Evolutionary conservation across 2,888 invertebrate genomes (phyloP), one percentile per base, ranked within the genome.

Genomic region (Arctia plantaginis): DNA sequence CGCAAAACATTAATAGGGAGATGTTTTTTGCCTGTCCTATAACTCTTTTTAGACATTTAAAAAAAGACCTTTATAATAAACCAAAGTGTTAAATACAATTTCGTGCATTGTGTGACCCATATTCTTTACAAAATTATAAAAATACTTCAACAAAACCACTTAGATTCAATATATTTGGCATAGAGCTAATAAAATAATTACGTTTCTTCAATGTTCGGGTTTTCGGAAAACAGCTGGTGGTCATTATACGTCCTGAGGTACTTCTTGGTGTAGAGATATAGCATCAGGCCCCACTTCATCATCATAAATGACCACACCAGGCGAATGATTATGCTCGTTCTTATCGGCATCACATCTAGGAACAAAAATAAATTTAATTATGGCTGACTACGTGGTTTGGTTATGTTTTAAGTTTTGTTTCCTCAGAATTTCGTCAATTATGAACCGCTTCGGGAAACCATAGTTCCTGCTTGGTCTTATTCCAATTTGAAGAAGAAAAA

Each of bases 301-400:
- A 96, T 95, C 92, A 96, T 95, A 83, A 96, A 94, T 0, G 96
- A 93, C 96, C 96, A 96, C 30, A 96, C 92, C 62, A 96, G 83
- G 3, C 94, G 90, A 77, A 96, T 95, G 33, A 96, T 87, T 73
- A 93, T 91, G 81, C 96, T 96, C 4, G 93, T 87, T 74, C 90
- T 85, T 72, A 96, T 91, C 33, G 96, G 96, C 80, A 92, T 77
- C 44, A 96, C 87, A 80, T 93, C 96, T 96, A 89, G 27, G 93
- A 92, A 23, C 62, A 73, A 78, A 80, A 74, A 73, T 47, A 74
- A 71, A 20, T 12, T 55, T 51, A 18, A 33, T 35, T 47, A n/a
- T 44, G 10, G 10, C 0, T n/a, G 1, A 3, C 35, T 35, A 4
- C 35, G 6, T 23, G 1, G 23, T 51, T 23, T 0, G 20, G 7